Percentiles rank a stretch among this genome's conserved stretches.
phyloP scores from a whole-genome alignment of 2,888 invertebrate genomes.

The Drosophila pegasa region DNA sequence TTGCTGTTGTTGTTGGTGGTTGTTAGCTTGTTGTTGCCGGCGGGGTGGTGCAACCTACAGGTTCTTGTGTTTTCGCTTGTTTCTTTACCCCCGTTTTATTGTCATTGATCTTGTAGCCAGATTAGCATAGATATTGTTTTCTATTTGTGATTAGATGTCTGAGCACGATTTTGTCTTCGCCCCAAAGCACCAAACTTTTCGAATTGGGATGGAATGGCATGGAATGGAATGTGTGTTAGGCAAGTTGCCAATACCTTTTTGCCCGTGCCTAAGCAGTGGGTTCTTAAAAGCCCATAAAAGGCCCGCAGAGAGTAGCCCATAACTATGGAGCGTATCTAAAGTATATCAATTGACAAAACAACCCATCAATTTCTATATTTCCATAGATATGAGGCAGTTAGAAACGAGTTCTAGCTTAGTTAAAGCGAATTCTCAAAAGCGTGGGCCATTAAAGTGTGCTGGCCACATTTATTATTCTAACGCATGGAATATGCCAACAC shows the following conservation, averaged over 20 bases:
- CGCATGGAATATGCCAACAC: slow-evolving; percentile 13
- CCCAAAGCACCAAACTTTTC: slow-evolving; percentile 28
- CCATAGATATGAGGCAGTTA: slow-evolving; percentile 17
- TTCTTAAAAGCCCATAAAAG: slow-evolving; percentile 31
- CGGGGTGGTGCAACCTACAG: slow-evolving; percentile 72
- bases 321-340: slow-evolving; percentile 56
- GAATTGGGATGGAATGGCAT: slow-evolving; percentile 23
- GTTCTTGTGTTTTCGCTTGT: slow-evolving; percentile 65
- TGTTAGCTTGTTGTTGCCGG: slow-evolving; percentile 46
- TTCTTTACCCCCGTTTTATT: slow-evolving; percentile 68
- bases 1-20: slow-evolving; percentile 57
- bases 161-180: slow-evolving; percentile 70
- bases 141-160: slow-evolving; percentile 77
- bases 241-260: slow-evolving; percentile 23
- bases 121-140: slow-evolving; percentile 81
- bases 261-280: slow-evolving; percentile 6
- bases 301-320: slow-evolving; percentile 11
- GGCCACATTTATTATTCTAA: slow-evolving; percentile 30
- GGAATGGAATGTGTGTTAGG: slow-evolving; percentile 50
- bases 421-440: slow-evolving; percentile 9
- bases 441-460: slow-evolving; percentile 30
- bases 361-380: slow-evolving; percentile 28
- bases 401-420: slow-evolving; percentile 27
- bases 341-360: slow-evolving; percentile 46
- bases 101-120: slow-evolving; percentile 78